A percentile compares a stretch with the other conserved stretches of the same genome.
phyloP scores from a whole-genome alignment of 1,140 invertebrate species.

The Helicorthomorpha holstii region DNA sequence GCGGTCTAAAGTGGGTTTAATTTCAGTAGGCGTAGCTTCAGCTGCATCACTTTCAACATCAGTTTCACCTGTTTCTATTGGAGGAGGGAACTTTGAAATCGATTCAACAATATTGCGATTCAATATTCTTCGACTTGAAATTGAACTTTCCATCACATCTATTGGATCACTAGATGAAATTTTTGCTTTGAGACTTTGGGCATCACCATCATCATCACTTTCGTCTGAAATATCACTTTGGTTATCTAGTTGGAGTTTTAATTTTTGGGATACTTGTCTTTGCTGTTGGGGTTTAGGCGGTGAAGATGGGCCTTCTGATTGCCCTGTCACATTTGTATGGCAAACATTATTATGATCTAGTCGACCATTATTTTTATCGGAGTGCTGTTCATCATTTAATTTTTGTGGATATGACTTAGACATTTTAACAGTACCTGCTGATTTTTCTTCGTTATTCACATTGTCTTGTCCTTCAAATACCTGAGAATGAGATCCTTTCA shows the following conservation, averaged over 20 bases:
- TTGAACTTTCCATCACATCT: constrained; percentile 8
- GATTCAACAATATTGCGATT: constrained; percentile 48
- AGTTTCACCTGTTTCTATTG: constrained; percentile 41
- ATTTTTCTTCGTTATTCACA: neutral
- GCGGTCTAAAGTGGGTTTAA: too few species aligned
- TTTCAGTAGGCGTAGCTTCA: too few species aligned
- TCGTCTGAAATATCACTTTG: neutral
- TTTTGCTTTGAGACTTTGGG: constrained; percentile 7
- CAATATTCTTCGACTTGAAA: constrained; percentile 17
- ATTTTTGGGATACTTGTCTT: constrained; percentile 14
- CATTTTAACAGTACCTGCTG: constrained; percentile 50
- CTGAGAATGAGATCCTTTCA: constrained; percentile 1
- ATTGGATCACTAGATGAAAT: constrained; percentile 25
- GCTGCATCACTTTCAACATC: constrained; percentile 45
- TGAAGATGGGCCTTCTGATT: neutral
- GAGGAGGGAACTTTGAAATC: constrained; percentile 58
- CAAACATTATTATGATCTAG: constrained; percentile 38
- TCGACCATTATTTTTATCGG: constrained; percentile 70
- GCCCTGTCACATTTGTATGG: neutral
- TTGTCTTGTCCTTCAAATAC: neutral
- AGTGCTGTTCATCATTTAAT: constrained; percentile 47
- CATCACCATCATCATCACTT: neutral
- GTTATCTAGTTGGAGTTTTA: neutral
- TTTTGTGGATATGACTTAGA: constrained; percentile 70
- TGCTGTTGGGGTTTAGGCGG: constrained; percentile 17